Conservation (phyloP, 2,888 invertebrate genomes). For the Ichneumoninae sp. region DNA sequence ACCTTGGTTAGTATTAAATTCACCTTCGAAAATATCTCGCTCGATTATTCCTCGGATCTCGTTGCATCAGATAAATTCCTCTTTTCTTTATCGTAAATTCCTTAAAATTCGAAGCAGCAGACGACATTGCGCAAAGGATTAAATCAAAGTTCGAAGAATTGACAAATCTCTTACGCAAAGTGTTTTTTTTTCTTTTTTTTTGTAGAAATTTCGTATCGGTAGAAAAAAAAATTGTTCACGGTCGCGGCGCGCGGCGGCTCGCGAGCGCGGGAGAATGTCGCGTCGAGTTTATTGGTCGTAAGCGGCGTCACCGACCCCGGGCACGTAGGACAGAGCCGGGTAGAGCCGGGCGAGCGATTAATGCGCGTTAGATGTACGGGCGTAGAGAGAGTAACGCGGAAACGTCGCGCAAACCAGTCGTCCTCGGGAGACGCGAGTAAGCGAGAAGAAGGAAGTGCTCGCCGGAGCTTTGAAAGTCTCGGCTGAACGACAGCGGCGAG, state of each 20-base stretch:
- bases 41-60: background rate
- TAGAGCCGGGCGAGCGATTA: background rate
- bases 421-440: constrained; percentile 71
- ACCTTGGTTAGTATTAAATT: constrained; percentile 92
- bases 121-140: background rate
- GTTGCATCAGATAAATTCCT: background rate
- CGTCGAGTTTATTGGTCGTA: constrained; percentile 35
- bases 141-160: background rate
- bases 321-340: constrained; percentile 16
- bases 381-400: constrained; percentile 71
- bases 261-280: constrained; percentile 31
- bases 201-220: background rate
- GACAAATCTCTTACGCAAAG: background rate
- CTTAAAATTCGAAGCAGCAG: background rate
- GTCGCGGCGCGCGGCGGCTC: background rate
- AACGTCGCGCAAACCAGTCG: constrained; percentile 73
- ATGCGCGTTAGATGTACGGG: constrained; percentile 2
- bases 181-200: background rate
- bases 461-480: constrained; percentile 55
- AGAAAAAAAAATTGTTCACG: background rate
- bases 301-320: constrained; percentile 54
- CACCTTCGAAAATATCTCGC: background rate
- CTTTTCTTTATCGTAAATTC: background rate
- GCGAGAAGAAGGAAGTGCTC: constrained; percentile 58
- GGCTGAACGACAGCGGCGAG: constrained; percentile 32